Percentiles rank a stretch among this genome's conserved stretches.
Evolutionary conservation across 2,888 invertebrate species (phyloP).

Genomic region (Caradrina kadenii): DNA sequence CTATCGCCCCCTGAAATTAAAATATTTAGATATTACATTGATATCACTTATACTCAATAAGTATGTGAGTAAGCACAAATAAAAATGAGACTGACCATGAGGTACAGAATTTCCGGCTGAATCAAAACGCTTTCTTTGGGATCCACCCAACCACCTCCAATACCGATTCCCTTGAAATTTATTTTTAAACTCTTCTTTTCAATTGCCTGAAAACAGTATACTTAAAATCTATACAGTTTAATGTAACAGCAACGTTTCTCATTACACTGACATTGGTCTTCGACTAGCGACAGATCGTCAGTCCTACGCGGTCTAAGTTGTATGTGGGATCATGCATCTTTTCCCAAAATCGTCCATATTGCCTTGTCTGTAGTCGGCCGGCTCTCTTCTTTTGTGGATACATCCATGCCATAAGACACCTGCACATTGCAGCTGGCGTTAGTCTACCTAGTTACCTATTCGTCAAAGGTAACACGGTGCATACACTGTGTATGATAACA

Average conservation of each 20-base stretch:
- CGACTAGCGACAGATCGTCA: neutral
- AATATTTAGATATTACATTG: neutral
- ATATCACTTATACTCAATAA: neutral
- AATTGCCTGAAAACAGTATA: conserved; percentile 76
- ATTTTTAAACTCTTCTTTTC: conserved; percentile 81
- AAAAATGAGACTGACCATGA: conserved; percentile 71
- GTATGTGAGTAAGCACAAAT: neutral
- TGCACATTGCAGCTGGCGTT: neutral
- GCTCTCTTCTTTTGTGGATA: no score
- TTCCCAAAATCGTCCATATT: no score
- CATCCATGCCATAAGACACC: no score
- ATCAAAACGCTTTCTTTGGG: conserved; percentile 81
- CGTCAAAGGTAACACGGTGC: no score
- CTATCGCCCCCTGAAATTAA: conserved; percentile 80
- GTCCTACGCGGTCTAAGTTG: no score
- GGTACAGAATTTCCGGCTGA: conserved; percentile 79
- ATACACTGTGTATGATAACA: no score
- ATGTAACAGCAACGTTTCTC: neutral
- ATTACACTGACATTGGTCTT: neutral
- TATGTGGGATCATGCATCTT: no score
- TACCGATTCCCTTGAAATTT: conserved; percentile 86
- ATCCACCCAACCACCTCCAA: conserved; percentile 86
- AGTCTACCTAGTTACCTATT: no score
- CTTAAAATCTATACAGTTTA: no score
- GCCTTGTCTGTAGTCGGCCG: no score